Percentiles rank a stretch among this genome's conserved stretches.
Evolutionary conservation across 2,113 vertebrate species (phyloP).

Genomic region (Hylia prasina): DNA sequence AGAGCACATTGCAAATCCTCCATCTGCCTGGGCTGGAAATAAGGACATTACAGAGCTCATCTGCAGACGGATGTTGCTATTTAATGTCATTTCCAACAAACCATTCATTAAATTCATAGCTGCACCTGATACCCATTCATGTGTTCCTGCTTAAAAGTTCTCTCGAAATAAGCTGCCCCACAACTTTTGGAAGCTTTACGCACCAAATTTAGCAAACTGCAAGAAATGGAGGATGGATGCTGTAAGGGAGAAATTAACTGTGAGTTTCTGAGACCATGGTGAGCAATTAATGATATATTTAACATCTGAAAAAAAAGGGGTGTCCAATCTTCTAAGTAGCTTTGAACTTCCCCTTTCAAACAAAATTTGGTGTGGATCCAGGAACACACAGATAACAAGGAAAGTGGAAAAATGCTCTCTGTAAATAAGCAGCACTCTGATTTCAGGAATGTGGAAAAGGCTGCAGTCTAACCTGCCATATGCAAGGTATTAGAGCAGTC

Average conservation of each 20-base stretch:
- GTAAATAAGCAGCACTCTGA: background rate
- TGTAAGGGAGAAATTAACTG: background rate
- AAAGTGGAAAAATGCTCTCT: background rate
- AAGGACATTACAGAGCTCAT: conserved; percentile 50
- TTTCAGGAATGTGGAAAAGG: background rate
- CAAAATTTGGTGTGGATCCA: background rate
- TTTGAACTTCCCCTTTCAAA: background rate
- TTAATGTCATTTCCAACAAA: conserved; percentile 61
- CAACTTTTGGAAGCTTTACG: conserved; percentile 21
- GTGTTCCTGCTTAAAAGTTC: conserved; percentile 34
- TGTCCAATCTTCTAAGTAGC: background rate
- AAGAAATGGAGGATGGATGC: background rate
- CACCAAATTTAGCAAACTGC: background rate
- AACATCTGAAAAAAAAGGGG: background rate
- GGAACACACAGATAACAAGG: background rate
- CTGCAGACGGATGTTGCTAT: conserved; percentile 61
- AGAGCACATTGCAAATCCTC: background rate
- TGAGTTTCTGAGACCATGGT: background rate
- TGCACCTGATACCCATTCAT: conserved; percentile 65
- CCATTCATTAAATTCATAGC: conserved; percentile 64
- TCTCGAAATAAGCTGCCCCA: conserved; percentile 26
- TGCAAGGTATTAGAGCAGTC: background rate
- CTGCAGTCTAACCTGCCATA: background rate
- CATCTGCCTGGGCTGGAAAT: conserved; percentile 60
- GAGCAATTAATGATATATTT: background rate